Evolutionary conservation across 2,113 vertebrate species (phyloP).

Genomic region (Rhipidura dahli): DNA sequence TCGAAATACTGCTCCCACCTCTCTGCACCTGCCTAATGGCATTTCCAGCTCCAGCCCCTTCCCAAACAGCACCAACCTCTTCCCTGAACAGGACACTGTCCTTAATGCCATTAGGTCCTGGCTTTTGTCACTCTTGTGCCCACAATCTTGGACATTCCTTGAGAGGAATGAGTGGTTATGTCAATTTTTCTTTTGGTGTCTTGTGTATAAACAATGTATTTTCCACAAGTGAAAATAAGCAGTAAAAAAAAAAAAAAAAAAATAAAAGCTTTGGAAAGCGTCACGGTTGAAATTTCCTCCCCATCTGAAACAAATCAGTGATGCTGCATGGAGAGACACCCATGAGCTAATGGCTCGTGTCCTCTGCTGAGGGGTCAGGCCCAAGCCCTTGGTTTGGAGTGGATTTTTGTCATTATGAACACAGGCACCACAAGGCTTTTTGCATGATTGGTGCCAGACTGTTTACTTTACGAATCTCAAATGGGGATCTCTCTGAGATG

Average conservation of each 20-base stretch:
- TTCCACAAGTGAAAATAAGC: not conserved
- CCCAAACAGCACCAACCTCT: not conserved
- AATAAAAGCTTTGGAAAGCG: not conserved
- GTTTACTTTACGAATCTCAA: constrained; percentile 4
- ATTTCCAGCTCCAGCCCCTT: not conserved
- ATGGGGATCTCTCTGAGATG: not conserved
- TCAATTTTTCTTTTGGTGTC: not conserved
- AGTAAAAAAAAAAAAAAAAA: not conserved
- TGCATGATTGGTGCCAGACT: not conserved
- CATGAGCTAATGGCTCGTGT: not conserved
- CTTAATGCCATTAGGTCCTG: constrained; percentile 34
- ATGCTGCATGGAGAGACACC: not conserved
- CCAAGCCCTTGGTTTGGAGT: not conserved
- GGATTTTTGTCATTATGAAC: not conserved
- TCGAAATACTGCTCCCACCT: constrained; percentile 68
- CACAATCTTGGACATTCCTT: not conserved
- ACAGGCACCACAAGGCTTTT: not conserved
- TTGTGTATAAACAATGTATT: not conserved
- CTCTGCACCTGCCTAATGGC: constrained; percentile 33
- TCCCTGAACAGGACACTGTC: not conserved
- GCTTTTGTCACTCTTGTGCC: not conserved
- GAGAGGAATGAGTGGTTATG: not conserved
- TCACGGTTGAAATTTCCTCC: constrained; percentile 7
- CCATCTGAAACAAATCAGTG: constrained; percentile 29
- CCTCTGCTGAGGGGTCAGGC: constrained; percentile 15